Evolutionary conservation across 2,113 vertebrate genomes (phyloP).

Genomic region (Eidolon helvum): DNA sequence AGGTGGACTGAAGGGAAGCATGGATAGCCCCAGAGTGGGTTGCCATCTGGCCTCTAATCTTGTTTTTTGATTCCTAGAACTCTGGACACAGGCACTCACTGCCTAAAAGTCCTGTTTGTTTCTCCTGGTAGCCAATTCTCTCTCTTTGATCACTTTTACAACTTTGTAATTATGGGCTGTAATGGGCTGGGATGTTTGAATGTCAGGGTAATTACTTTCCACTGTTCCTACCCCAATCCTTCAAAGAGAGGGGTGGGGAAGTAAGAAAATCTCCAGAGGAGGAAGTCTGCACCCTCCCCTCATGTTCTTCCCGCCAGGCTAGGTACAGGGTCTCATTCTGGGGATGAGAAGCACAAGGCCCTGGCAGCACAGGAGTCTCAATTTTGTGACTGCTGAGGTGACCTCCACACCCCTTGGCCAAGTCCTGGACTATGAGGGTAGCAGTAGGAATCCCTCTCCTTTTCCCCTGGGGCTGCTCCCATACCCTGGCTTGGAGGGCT

Average conservation of each 20-base stretch:
- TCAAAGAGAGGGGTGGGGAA: slow-evolving; percentile 53
- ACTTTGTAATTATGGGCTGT: slow-evolving; percentile 77
- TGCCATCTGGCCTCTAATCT: neutral
- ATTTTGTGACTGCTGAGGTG: neutral
- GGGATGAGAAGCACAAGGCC: neutral
- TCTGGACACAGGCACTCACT: slow-evolving; percentile 43
- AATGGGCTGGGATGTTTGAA: slow-evolving; percentile 72
- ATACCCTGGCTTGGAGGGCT: neutral
- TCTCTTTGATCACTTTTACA: slow-evolving; percentile 77
- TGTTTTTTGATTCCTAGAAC: slow-evolving; percentile 57
- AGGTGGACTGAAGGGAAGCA: neutral
- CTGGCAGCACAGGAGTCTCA: neutral
- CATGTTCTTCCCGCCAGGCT: neutral
- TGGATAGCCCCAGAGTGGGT: neutral
- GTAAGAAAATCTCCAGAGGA: slow-evolving; percentile 50
- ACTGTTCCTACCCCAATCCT: slow-evolving; percentile 62
- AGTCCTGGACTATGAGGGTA: neutral
- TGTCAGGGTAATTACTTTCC: slow-evolving; percentile 68
- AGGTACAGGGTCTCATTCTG: neutral
- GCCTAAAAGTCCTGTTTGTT: slow-evolving; percentile 73
- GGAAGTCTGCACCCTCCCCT: slow-evolving; percentile 5
- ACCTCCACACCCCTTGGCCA: neutral
- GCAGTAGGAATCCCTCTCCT: neutral
- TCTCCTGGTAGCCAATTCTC: slow-evolving; percentile 46
- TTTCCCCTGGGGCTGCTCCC: neutral